These are phyloP conservation scores for Recurvirostra avosetta DNA, from an alignment of 2,113 vertebrate genomes.

Conservation along the genomic window DNA sequence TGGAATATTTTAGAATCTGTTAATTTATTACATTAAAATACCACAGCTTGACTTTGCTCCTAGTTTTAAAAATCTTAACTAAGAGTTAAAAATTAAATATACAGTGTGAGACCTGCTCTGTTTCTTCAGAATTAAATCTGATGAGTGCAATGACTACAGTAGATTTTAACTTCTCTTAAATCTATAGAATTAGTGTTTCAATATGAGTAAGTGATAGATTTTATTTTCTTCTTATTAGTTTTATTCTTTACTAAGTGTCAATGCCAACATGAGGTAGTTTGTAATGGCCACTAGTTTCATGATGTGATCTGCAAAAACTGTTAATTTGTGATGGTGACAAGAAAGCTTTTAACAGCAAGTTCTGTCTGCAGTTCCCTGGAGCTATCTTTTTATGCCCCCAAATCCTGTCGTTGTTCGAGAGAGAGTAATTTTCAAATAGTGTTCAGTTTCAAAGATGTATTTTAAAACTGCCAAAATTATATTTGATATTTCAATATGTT, in stretches of 20 bases:
- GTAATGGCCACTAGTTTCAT: neutral
- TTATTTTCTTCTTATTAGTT: neutral
- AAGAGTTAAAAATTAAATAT: neutral
- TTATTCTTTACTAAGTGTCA: neutral
- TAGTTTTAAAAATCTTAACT: neutral
- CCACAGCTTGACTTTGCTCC: neutral
- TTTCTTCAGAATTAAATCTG: neutral
- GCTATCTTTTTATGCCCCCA: neutral
- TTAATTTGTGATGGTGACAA: neutral
- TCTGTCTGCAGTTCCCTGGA: neutral
- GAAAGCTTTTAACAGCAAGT: neutral
- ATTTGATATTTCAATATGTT: neutral
- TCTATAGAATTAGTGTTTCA: neutral
- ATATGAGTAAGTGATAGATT: neutral
- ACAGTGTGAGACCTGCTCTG: neutral
- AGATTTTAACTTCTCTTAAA: neutral
- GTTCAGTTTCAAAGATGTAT: neutral
- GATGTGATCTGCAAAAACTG: neutral
- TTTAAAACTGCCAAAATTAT: neutral
- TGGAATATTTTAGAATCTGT: neutral
- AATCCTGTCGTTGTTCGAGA: neutral
- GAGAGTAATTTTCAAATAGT: neutral
- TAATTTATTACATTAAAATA: neutral
- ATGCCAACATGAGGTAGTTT: neutral
- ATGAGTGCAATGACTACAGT: neutral